Evolutionary conservation across 2,888 invertebrate genomes (phyloP), one percentile per base, ranked within the genome.

Genomic region (Lordiphosa andalusiaca): DNA sequence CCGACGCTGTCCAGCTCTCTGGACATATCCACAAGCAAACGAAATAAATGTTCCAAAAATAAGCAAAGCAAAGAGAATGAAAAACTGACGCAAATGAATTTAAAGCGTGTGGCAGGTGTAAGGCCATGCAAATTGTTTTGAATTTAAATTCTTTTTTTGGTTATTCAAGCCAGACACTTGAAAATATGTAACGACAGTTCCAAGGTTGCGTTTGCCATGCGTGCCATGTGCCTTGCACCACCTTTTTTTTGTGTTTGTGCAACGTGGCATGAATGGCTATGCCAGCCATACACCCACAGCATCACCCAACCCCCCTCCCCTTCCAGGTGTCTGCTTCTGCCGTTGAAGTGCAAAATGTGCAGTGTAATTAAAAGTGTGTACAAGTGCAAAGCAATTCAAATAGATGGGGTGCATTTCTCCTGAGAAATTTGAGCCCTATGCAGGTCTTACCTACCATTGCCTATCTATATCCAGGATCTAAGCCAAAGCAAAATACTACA

Each of bases 291-390:
- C 1, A 16, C 16, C 16, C 1, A 16, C 16, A n/a, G n/a, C n/a
- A n/a, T n/a, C 16, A 16, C 16, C 9, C 30, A 7, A 0, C 30
- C 9, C 30, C 9, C 30, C 9, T 10, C 10, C 30, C 9, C 9
- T 30, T 30, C 0, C 30, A 61, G 54, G 57, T 53, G 51, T 50
- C 48, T 61, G 53, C 49, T 62, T 55, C 74, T 73, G 77, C 74
- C 77, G 59, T 63, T 72, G 70, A 77, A 77, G 81, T 77, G 77
- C 74, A 77, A 44, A 77, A 76, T 77, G 81, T 77, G 77, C 77
- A 77, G 68, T 81, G 81, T 81, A 78, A 78, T 78, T 81, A 81
- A 77, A 81, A 73, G 59, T 67, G 55, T 60, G 60, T 56, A 56
- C 59, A 59, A 48, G 65, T 59, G 52, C 63, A 55, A 55, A 55